phyloP scores from a whole-genome alignment of 2,113 vertebrate species.

The Phyllostomus hastatus region DNA sequence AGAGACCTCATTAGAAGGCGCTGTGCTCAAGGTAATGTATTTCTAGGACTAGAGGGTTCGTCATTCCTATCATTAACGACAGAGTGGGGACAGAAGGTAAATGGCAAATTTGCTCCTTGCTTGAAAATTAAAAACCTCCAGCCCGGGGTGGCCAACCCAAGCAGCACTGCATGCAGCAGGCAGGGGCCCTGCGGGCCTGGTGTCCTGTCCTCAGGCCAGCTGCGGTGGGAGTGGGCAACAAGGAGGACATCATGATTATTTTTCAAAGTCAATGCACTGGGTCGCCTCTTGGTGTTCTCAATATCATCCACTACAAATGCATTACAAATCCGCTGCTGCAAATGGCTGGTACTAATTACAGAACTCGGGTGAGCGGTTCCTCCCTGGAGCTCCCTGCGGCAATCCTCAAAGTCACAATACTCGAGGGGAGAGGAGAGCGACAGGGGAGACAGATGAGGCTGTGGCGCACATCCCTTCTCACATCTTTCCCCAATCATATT shows the following conservation, averaged over 20 bases:
- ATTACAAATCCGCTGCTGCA: accelerated
- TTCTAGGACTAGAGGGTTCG: background rate
- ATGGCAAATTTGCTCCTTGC: constrained; percentile 48
- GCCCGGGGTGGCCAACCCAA: background rate
- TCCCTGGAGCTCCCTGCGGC: background rate
- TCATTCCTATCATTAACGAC: background rate
- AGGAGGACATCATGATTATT: background rate
- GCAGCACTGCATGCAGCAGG: accelerated
- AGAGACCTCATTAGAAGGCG: background rate
- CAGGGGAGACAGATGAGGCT: accelerated
- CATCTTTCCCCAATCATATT: background rate
- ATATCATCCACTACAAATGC: background rate
- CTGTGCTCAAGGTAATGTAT: background rate
- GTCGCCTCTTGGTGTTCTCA: background rate
- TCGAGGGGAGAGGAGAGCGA: too few species aligned
- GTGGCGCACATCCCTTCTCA: background rate
- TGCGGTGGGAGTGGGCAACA: accelerated
- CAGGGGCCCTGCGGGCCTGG: accelerated
- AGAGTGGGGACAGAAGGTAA: constrained; percentile 30
- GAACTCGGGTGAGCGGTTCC: background rate
- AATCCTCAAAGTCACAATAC: background rate
- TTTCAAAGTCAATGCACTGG: accelerated
- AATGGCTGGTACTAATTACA: background rate
- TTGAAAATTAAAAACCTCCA: constrained; percentile 36
- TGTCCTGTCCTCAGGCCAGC: background rate